phyloP scores from a whole-genome alignment of 2,797 vertebrate species.

The Bryconaethiops microstoma region DNA sequence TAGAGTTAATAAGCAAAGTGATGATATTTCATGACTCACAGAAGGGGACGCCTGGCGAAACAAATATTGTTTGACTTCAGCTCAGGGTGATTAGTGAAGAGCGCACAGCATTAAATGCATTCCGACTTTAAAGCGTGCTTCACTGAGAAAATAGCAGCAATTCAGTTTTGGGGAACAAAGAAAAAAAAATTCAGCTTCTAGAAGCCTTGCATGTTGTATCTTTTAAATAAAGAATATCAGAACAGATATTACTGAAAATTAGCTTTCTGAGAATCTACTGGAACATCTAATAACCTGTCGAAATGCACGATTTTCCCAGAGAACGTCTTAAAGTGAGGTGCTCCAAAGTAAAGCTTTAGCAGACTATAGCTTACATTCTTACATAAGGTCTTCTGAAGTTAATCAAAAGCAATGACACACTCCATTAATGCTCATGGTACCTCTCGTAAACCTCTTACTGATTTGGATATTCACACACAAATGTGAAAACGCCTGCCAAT shows the following conservation, averaged over 20 bases:
- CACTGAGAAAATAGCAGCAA: too few species aligned
- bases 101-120: not conserved
- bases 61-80: not conserved
- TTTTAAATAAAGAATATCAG: not conserved
- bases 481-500: not conserved
- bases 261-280: not conserved
- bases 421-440: not conserved
- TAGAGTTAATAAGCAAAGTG: not conserved
- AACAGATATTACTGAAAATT: not conserved
- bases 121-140: not conserved
- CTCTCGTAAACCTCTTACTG: slow-evolving; percentile 13
- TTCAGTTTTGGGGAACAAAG: too few species aligned
- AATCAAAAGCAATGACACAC: slow-evolving; percentile 24
- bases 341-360: not conserved
- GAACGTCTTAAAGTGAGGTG: not conserved
- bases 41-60: not conserved
- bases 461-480: slow-evolving; percentile 9
- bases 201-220: not conserved
- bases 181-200: not conserved
- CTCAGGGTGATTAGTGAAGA: not conserved
- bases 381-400: not conserved
- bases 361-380: not conserved
- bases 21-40: not conserved
- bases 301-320: not conserved
- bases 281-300: not conserved